Evolutionary conservation across 2,797 vertebrate species (phyloP).

Genomic region (Artibeus lituratus): DNA sequence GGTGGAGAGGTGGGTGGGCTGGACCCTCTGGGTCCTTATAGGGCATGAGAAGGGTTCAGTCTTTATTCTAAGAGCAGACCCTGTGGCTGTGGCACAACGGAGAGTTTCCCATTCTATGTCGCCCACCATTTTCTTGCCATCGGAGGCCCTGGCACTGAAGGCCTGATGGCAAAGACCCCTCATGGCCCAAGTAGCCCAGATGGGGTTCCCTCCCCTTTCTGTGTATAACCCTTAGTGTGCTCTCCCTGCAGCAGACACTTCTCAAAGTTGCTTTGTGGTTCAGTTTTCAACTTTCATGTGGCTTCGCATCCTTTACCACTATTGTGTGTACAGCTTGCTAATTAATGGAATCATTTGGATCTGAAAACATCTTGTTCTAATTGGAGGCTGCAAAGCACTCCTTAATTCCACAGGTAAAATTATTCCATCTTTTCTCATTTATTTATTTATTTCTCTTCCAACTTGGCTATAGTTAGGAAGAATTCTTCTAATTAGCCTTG

Average conservation of each 20-base stretch:
- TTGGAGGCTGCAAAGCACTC: slow-evolving; percentile 5
- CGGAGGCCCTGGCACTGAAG: background rate
- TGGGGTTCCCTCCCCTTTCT: background rate
- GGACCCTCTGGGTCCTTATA: fast-evolving
- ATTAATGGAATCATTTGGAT: slow-evolving; percentile 66
- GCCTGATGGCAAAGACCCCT: background rate
- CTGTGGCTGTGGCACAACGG: fast-evolving
- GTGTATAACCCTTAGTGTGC: fast-evolving
- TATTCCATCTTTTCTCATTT: slow-evolving; percentile 45
- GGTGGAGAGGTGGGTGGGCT: background rate
- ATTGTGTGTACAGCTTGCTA: slow-evolving; percentile 55
- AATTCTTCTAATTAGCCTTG: slow-evolving; percentile 59
- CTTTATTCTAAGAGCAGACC: background rate
- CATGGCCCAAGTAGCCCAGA: background rate
- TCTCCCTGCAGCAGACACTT: background rate
- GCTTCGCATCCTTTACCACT: slow-evolving; percentile 29
- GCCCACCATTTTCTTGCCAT: background rate
- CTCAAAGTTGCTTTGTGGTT: background rate
- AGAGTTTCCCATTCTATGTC: background rate
- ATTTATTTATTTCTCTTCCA: slow-evolving; percentile 2
- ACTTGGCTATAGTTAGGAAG: slow-evolving; percentile 42
- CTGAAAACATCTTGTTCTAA: slow-evolving; percentile 64
- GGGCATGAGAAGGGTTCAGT: background rate
- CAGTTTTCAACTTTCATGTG: background rate
- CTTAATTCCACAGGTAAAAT: slow-evolving; percentile 59